Evolutionary conservation across 1,140 invertebrate genomes (phyloP).

Genomic region (Conus ventricosus): DNA sequence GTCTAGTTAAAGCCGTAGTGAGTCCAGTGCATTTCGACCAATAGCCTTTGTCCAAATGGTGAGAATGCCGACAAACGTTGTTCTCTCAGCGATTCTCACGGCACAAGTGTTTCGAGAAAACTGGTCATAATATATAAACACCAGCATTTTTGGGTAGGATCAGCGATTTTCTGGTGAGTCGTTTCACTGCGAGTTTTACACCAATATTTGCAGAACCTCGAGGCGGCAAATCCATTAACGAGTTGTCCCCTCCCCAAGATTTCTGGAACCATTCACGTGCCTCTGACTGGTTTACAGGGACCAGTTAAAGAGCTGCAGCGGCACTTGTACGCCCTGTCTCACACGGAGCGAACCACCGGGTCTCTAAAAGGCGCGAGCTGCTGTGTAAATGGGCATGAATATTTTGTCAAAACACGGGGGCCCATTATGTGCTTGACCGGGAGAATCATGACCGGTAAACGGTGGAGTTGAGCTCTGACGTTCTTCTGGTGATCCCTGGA

Average conservation of each 20-base stretch:
- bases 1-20: neutral
- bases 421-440: slow-evolving; percentile 20
- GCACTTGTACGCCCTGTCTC: too few species aligned
- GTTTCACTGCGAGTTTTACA: neutral
- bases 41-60: neutral
- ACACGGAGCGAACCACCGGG: neutral
- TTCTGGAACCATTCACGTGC: too few species aligned
- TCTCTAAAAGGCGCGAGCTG: slow-evolving; percentile 11
- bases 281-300: too few species aligned
- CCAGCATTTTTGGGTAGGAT: neutral
- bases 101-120: neutral
- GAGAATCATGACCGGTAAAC: neutral
- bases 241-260: neutral
- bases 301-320: too few species aligned
- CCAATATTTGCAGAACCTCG: neutral
- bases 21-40: too few species aligned
- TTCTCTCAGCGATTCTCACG: neutral
- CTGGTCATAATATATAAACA: neutral
- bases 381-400: neutral
- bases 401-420: neutral
- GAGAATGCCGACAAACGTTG: neutral
- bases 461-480: neutral
- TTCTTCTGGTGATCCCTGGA: neutral
- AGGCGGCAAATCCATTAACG: slow-evolving; percentile 12
- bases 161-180: neutral